phyloP scores from a whole-genome alignment of 2,113 vertebrate species.

The Balaeniceps rex region DNA sequence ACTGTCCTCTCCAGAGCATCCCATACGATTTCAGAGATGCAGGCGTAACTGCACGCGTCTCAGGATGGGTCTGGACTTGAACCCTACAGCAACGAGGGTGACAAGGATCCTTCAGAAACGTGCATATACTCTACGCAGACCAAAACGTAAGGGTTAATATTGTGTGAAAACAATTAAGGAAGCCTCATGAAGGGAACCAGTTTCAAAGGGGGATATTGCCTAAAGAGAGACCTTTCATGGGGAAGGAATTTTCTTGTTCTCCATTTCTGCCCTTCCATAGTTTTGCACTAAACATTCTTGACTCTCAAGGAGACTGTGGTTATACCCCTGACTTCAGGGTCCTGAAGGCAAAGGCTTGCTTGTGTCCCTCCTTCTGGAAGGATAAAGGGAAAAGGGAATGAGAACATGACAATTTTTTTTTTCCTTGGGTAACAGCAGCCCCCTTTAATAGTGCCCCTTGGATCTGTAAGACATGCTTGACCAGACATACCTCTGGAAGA shows the following conservation, averaged over 20 bases:
- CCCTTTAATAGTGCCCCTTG: conserved; percentile 61
- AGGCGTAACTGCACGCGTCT: background rate
- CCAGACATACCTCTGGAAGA: conserved; percentile 62
- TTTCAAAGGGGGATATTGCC: background rate
- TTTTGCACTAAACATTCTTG: background rate
- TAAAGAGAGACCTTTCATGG: background rate
- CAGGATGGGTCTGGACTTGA: background rate
- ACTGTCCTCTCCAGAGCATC: background rate
- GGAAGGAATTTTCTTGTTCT: background rate
- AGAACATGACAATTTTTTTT: background rate
- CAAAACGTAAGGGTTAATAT: background rate
- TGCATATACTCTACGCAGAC: background rate
- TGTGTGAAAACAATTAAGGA: background rate
- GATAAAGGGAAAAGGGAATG: background rate
- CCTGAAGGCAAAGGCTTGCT: background rate
- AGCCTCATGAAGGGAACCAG: background rate
- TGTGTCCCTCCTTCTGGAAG: background rate
- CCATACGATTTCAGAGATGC: background rate
- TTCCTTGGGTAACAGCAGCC: conserved; percentile 20
- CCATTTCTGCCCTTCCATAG: background rate
- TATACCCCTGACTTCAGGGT: background rate
- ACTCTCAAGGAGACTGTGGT: background rate
- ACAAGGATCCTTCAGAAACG: background rate
- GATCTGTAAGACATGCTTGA: conserved; percentile 62
- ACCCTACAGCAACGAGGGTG: background rate